Conservation (phyloP, 2,888 invertebrate genomes). For the Drosophila demipolita region DNA sequence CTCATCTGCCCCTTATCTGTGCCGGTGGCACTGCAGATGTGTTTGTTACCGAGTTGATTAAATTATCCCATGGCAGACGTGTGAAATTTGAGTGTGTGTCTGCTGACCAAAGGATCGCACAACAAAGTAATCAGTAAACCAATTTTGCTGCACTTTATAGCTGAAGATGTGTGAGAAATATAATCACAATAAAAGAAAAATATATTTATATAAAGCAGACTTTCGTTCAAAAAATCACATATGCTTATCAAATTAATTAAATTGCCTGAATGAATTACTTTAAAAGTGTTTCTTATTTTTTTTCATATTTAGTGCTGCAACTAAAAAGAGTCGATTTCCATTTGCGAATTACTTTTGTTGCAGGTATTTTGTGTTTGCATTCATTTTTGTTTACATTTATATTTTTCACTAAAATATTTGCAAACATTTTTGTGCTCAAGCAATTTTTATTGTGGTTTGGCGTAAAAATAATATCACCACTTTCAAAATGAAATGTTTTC, state of each 20-base stretch:
- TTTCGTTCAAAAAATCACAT: background rate
- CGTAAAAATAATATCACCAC: background rate
- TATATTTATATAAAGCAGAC: background rate
- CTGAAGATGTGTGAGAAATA: background rate
- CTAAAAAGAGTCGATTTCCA: background rate
- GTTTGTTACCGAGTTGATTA: constrained; percentile 72
- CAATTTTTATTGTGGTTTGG: background rate
- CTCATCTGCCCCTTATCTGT: background rate
- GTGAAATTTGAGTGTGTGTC: constrained; percentile 45
- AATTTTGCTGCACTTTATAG: constrained; percentile 14
- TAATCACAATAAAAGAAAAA: background rate
- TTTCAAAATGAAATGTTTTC: background rate
- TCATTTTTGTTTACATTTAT: background rate
- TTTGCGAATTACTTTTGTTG: background rate
- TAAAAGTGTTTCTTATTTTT: background rate
- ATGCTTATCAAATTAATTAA: background rate
- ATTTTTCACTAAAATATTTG: background rate
- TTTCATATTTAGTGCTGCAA: background rate
- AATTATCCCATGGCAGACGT: constrained; percentile 72
- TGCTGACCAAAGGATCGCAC: constrained; percentile 16
- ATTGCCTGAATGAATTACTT: background rate
- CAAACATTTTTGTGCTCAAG: background rate
- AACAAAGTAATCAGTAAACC: constrained; percentile 60
- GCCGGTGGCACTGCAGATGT: constrained; percentile 54
- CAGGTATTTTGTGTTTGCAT: background rate